Base-by-base conservation (phyloP, 1,140 invertebrate species). In the Caenorhabditis tropicalis region DNA sequence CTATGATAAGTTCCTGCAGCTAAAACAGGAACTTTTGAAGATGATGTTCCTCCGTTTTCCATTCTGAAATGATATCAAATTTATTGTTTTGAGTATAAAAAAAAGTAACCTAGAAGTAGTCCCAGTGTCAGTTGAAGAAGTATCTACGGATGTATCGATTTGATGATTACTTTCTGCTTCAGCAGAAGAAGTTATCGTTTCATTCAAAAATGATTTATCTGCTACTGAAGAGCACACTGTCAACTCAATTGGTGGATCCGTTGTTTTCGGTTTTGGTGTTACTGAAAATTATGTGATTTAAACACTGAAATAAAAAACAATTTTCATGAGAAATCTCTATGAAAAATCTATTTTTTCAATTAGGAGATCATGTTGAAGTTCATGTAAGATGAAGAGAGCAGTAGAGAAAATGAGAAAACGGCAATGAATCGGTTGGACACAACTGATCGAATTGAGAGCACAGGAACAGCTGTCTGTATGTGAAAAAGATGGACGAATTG, bases 401-500 rank as follows among this genome's bases (percentile, higher is more conserved):
- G 7, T 24, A 74, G 58, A 65, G 65, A 74, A 39, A 31, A 39
- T 74, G 36, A 74, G 36, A 43, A 10, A 24, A 74, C 36, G 1
- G 29, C n/a, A 36, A 74, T 21, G 65, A 74, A 43, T 74, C 21
- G n/a, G 65, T 74, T 74, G 65, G 65, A 74, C 36, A 43, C 33
- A 74, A 74, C 36, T 39, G 65, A 43, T 74, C 36, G 58, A 36
- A 65, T 36, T 29, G 36, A 9, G 53, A 74, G 65, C 65, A 74
- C 36, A 74, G 65, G 65, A 74, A 74, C 65, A 74, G 65, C 65
- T 74, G 65, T 46, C 36, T 74, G 65, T 3, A 33, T 36, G 58
- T 43, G 58, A 65, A 16, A 65, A 36, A 21, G 36, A 24, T 65
- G 31, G 31, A 36, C 16, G 65, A 74, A 74, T 46, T 74, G 36